phyloP scores from a whole-genome alignment of 2,797 vertebrate species.

The Tauraco hartlaubi region DNA sequence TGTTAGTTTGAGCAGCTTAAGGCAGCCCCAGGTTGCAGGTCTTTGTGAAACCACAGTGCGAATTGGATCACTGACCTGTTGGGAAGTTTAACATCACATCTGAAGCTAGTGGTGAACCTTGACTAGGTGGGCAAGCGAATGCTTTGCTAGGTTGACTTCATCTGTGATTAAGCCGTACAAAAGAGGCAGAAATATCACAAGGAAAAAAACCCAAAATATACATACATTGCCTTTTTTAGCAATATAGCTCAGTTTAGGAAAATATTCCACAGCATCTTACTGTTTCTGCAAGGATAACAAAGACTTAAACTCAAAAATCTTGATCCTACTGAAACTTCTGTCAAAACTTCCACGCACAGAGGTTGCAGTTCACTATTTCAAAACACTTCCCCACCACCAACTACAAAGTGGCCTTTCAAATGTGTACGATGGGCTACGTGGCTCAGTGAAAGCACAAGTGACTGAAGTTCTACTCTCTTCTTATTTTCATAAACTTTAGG shows the following conservation, averaged over 20 bases:
- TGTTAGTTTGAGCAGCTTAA: background rate
- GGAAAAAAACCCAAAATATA: background rate
- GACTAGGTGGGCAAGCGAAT: background rate
- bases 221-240: background rate
- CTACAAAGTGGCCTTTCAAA: background rate
- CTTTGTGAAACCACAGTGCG: background rate
- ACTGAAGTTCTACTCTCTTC: background rate
- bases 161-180: background rate
- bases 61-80: background rate
- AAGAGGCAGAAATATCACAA: background rate
- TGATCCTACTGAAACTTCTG: background rate
- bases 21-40: background rate
- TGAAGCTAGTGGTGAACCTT: background rate
- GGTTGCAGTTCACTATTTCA: background rate
- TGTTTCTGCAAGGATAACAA: background rate
- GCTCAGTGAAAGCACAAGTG: background rate
- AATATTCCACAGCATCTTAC: background rate
- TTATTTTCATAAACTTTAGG: background rate
- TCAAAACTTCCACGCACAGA: background rate
- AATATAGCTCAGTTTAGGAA: background rate
- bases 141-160: background rate
- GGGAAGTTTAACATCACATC: background rate
- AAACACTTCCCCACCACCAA: background rate
- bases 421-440: background rate
- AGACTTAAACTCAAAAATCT: background rate